Evolutionary conservation across 2,113 vertebrate genomes (phyloP).

Genomic region (Ceratotherium simum): DNA sequence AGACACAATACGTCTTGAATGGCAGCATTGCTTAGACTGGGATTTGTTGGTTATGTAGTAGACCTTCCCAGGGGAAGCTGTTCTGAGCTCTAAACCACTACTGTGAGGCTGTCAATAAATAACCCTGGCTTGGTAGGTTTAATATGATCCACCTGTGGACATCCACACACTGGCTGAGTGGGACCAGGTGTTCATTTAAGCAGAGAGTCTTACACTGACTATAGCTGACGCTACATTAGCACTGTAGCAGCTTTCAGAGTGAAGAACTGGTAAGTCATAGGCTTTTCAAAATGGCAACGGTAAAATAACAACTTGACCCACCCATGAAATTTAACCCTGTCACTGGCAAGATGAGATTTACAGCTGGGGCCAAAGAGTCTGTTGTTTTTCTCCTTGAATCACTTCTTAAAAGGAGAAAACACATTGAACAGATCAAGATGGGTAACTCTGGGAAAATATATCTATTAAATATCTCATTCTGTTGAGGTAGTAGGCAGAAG

Average conservation of each 20-base stretch:
- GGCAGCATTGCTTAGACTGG: background rate
- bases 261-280: background rate
- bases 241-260: background rate
- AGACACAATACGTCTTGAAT: background rate
- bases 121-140: background rate
- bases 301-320: background rate
- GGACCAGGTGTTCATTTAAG: background rate
- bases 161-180: background rate
- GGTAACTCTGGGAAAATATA: background rate
- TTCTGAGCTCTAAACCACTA: background rate
- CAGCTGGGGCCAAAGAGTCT: background rate
- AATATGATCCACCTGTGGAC: background rate
- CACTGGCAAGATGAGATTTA: constrained; percentile 19
- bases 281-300: background rate
- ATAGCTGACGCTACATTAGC: background rate
- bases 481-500: background rate
- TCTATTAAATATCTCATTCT: background rate
- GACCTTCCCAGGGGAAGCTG: background rate
- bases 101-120: background rate
- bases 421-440: background rate
- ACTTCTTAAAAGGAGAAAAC: background rate
- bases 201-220: background rate
- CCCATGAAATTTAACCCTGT: background rate
- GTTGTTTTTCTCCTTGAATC: background rate
- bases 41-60: background rate